Evolutionary conservation across 2,888 invertebrate species (phyloP).

Genomic region (Caenorhabditis sp.): DNA sequence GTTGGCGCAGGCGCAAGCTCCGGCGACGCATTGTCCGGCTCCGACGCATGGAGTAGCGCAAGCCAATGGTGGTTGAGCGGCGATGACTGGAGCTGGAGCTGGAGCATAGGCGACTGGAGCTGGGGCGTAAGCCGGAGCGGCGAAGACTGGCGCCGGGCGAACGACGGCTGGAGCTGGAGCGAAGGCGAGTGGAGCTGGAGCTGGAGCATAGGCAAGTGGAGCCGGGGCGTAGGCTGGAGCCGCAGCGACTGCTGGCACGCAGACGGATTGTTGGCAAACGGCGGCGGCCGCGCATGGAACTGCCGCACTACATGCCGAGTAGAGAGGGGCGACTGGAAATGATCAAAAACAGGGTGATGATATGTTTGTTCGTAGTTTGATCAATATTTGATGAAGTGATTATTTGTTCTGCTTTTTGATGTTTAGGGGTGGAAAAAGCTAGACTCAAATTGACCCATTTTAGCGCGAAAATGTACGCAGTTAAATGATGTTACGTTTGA

Average conservation of each 20-base stretch:
- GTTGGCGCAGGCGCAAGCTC: constrained; percentile 61
- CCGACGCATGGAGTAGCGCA: constrained; percentile 55
- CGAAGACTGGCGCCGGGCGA: constrained; percentile 41
- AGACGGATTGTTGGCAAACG: constrained; percentile 57
- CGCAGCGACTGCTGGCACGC: background rate
- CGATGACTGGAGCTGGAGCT: constrained; percentile 47
- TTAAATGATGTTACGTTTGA: too few species aligned
- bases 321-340: constrained; percentile 58
- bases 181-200: constrained; percentile 11
- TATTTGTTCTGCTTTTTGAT: background rate
- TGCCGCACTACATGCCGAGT: constrained; percentile 58
- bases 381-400: too few species aligned
- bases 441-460: too few species aligned
- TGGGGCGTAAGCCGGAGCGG: constrained; percentile 34
- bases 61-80: constrained; percentile 42
- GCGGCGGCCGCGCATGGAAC: constrained; percentile 58
- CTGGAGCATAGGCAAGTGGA: constrained; percentile 2
- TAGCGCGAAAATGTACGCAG: too few species aligned
- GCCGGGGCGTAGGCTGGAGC: constrained; percentile 1
- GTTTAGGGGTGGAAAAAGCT: too few species aligned
- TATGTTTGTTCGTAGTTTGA: background rate
- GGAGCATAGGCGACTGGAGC: constrained; percentile 21
- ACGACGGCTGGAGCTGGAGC: constrained; percentile 36
- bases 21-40: constrained; percentile 55
- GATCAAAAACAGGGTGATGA: background rate